Evolutionary conservation across 2,797 vertebrate genomes (phyloP), one percentile per base, ranked within the genome.

Genomic region (Ctenopoma multispine): DNA sequence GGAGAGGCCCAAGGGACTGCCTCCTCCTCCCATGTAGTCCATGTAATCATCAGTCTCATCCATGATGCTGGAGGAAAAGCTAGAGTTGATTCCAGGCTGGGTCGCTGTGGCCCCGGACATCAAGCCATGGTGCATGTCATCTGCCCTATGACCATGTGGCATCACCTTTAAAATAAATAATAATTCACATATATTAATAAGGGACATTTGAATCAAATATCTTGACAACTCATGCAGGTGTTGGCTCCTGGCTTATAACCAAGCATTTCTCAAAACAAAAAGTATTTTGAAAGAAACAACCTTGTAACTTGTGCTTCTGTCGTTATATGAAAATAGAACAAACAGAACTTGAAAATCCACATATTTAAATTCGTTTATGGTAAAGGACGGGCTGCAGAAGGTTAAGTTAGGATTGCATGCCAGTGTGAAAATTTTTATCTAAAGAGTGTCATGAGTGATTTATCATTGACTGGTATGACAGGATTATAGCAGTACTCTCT

Each of bases 41-140:
- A 98, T 91, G 91, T 96, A 98, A 84, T 99, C 98, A 0, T 99
- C 97, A 0, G 95, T 96, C 65, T 99, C 98, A 0, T 96, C 96
- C 75, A 96, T 95, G 89, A 96, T 79, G 87, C 77, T 89, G 13
- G 93, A 92, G 78, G 92, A 93, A 84, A 88, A 94, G 75, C 76
- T 64, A 21, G 89, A 75, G 69, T 43, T 80, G 50, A 93, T 48
- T 23, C 90, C 80, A 5, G 74, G 18, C 56, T 92, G 91, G 67
- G 23, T 66, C 4, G 54, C 63, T 10, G 84, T 55, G 44, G 93
- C 75, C 71, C 94, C 93, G 4, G 94, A 90, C 34, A 92, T 83
- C 88, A 94, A 85, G 84, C 93, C 86, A 14, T 93, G 92, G 65
- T 94, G 92, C 86, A 94, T 89, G 13, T 91, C 94, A 21, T 96